Evolutionary conservation across 2,797 vertebrate species (phyloP), one percentile per base, ranked within the genome.

Genomic region (Florisuga fusca): DNA sequence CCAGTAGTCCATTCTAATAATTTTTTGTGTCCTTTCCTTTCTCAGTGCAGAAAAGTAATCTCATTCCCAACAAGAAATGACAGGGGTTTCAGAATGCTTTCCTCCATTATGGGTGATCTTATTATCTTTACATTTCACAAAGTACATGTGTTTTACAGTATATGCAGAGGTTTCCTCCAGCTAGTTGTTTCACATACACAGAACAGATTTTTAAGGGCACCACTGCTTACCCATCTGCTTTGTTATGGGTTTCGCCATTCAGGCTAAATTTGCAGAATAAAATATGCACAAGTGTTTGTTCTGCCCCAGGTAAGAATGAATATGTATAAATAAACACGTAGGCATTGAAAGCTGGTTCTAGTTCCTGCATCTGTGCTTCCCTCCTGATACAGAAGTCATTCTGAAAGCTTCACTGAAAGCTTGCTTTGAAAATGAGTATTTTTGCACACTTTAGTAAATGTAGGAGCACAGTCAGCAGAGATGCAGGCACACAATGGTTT

Each of bases 401-500:
- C 80, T 87, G 83, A 96, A 95, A 94, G 78, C 73, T 57, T 73
- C 90, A 84, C 81, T 79, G 64, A 95, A 91, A 80, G 68, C 64
- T 95, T 96, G 92, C 91, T 97, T 96, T 94, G 93, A 94, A 93
- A 96, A 85, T 55, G 62, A 92, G 80, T 73, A 53, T 92, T 92
- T 97, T 94, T 92, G 64, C 77, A 86, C 93, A 94, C 83, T 80
- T 41, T 41, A 73, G 93, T 94, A 95, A 93, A 84, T 87, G 57
- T 0, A 33, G 64, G 58, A 63, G 87, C 90, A 78, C 71, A 54
- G 92, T 92, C 82, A 77, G 74, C 88, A 90, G 79, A 83, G 78
- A 69, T 43, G 59, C 45, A 23, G 53, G 17, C 62, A 89, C 68
- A 94, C 84, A 94, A 95, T 63, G 46, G 69, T 61, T 85, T 76